phyloP scores from a whole-genome alignment of 2,797 vertebrate genomes.

The Carapus acus region DNA sequence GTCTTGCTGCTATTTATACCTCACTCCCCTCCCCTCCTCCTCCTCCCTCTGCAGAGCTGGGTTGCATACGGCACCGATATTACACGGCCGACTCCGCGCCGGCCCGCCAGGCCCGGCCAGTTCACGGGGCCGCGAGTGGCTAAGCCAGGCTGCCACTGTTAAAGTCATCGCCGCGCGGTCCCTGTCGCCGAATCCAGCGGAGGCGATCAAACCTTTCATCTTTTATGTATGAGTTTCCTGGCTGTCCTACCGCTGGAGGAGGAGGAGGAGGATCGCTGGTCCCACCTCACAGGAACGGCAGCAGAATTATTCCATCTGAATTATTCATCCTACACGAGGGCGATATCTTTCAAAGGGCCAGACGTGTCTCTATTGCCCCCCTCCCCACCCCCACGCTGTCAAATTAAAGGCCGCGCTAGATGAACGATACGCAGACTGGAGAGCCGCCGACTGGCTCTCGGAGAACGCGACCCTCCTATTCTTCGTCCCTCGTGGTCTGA shows the following conservation, averaged over 20 bases:
- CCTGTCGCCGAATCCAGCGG: constrained; percentile 56
- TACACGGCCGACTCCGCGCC: constrained; percentile 49
- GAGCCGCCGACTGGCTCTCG: constrained; percentile 19
- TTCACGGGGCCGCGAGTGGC: constrained; percentile 45
- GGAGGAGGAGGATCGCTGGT: constrained; percentile 63
- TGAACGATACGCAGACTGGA: constrained; percentile 21
- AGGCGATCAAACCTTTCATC: constrained; percentile 86
- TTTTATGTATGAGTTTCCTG: constrained; percentile 91
- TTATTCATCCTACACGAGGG: constrained; percentile 67
- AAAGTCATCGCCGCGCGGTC: constrained; percentile 42
- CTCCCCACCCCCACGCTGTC: no score
- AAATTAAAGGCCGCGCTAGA: constrained; percentile 44
- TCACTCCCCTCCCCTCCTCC: not conserved
- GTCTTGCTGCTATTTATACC: constrained; percentile 64
- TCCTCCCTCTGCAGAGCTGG: constrained; percentile 45
- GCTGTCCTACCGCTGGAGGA: constrained; percentile 75
- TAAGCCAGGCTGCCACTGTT: constrained; percentile 46
- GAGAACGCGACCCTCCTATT: constrained; percentile 1
- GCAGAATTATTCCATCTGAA: constrained; percentile 64
- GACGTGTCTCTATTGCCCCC: constrained; percentile 41
- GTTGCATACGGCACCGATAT: constrained; percentile 61
- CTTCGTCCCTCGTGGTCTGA: constrained; percentile 1
- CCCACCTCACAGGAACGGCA: constrained; percentile 61
- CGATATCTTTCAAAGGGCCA: constrained; percentile 67
- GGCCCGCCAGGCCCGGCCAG: constrained; percentile 49